A percentile compares a stretch with the other conserved stretches of the same genome.
Evolutionary conservation across 2,113 vertebrate species (phyloP).

Genomic region (Zosterops hypoxanthus): DNA sequence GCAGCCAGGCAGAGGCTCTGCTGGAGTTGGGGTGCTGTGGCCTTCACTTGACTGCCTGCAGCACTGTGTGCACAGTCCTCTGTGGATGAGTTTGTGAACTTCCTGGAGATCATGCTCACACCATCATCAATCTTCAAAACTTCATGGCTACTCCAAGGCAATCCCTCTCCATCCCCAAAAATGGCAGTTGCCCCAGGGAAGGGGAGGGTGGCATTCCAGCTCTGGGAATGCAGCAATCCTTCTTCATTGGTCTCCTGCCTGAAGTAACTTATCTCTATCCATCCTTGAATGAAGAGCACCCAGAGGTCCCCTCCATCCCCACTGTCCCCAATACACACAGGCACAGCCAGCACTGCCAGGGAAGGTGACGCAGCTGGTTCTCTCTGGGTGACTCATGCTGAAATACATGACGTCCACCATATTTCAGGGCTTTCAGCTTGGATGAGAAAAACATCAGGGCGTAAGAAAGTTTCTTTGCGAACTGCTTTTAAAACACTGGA

Average conservation of each 20-base stretch:
- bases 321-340: neutral
- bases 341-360: neutral
- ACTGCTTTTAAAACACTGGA: neutral
- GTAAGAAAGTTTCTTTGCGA: neutral
- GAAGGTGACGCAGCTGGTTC: neutral
- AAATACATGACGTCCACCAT: neutral
- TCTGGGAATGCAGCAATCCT: neutral
- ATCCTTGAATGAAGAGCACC: neutral
- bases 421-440: constrained; percentile 24
- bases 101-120: neutral
- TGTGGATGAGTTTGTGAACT: neutral
- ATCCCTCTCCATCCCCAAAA: neutral
- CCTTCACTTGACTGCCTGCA: rapidly evolving
- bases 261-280: neutral
- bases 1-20: neutral
- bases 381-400: constrained; percentile 1
- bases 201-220: neutral
- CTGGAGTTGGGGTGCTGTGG: neutral
- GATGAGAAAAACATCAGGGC: constrained; percentile 16
- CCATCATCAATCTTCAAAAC: neutral
- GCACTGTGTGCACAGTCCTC: neutral
- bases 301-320: neutral
- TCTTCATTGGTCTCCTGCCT: neutral
- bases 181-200: neutral
- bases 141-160: neutral